A percentile compares a stretch with the other conserved stretches of the same genome.
These are phyloP conservation scores for Pomatorhinus ruficollis DNA, from an alignment of 2,113 vertebrate genomes.

Conservation along the genomic window DNA sequence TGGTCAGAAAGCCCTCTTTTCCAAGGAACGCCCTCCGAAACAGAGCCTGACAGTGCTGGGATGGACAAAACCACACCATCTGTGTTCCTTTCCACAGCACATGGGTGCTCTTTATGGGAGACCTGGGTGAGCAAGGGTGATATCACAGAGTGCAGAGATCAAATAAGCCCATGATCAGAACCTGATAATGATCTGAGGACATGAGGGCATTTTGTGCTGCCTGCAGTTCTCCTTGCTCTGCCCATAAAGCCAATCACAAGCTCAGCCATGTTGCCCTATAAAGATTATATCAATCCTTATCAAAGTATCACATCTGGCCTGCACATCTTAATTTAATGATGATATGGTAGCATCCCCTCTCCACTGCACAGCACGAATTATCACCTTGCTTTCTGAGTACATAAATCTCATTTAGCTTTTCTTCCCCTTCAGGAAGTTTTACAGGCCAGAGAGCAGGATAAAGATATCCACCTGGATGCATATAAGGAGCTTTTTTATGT, in stretches of 20 bases:
- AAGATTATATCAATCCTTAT: conserved; percentile 25
- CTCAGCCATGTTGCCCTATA: background rate
- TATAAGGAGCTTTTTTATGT: background rate
- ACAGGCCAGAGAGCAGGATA: conserved; percentile 11
- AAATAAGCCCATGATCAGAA: background rate
- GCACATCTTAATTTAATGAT: conserved; percentile 61
- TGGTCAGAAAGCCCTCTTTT: background rate
- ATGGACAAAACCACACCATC: background rate
- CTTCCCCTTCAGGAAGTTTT: conserved; percentile 40
- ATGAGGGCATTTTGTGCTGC: background rate
- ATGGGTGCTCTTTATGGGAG: background rate
- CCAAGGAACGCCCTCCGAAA: fast-evolving
- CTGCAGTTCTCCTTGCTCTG: background rate
- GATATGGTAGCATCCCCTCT: conserved; percentile 40
- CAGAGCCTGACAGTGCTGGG: background rate
- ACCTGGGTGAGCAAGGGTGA: background rate
- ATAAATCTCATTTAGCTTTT: conserved; percentile 56
- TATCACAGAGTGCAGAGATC: conserved; percentile 12
- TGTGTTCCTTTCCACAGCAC: background rate
- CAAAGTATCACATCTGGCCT: conserved; percentile 52
- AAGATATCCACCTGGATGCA: background rate
- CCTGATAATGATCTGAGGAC: background rate
- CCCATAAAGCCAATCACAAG: background rate
- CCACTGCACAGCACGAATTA: conserved; percentile 50
- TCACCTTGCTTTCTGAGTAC: conserved; percentile 14